Conservation (phyloP, 2,888 invertebrate species). For the Balanococcus diminutus region DNA sequence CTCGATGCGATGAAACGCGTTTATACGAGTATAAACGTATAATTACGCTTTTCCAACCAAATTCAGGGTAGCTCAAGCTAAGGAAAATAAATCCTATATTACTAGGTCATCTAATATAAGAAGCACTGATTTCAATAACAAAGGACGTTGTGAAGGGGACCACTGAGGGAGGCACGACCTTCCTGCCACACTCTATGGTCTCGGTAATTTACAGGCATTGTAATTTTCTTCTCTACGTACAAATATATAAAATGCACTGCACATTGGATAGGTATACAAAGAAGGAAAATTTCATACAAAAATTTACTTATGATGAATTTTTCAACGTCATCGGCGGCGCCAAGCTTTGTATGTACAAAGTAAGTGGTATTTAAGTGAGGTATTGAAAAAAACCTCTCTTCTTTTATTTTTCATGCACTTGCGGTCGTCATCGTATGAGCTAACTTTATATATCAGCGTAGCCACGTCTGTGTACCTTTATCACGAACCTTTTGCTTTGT, state of each 20-base stretch:
- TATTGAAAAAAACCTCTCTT: not conserved
- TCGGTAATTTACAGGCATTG: constrained; percentile 5
- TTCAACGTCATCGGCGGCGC: not conserved
- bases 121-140: not conserved
- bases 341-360: constrained; percentile 4
- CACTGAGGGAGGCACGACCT: not conserved
- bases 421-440: not conserved
- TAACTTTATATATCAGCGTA: not conserved
- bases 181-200: not conserved
- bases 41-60: not conserved
- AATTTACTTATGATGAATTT: constrained; percentile 14
- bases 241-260: not conserved
- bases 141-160: not conserved
- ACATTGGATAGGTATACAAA: not conserved
- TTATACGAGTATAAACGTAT: too few species aligned
- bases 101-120: not conserved
- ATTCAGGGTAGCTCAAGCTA: not conserved
- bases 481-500: not conserved
- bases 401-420: not conserved
- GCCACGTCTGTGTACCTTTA: not conserved
- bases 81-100: not conserved
- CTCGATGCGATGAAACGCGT: not conserved
- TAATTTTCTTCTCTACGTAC: not conserved
- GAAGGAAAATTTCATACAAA: not conserved
- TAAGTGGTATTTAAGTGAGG: constrained; percentile 23